Percentiles rank a stretch among this genome's conserved stretches.
Conservation (phyloP, 2,113 vertebrate genomes). For the Prochilodus magdalenae region DNA sequence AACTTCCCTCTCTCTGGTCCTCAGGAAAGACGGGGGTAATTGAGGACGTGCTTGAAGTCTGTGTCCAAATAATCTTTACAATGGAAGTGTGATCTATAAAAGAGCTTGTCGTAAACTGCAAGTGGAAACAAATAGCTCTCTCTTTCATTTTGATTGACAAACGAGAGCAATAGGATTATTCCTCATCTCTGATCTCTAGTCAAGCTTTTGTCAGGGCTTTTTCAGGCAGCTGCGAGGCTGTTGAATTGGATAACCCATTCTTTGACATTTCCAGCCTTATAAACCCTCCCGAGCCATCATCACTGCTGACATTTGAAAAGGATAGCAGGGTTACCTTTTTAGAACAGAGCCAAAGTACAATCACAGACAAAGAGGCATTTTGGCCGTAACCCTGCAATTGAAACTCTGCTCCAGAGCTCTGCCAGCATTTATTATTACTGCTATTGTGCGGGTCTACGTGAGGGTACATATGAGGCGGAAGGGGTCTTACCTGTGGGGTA, state of each 20-base stretch:
- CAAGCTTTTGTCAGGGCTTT: slow-evolving; percentile 61
- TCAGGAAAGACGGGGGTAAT: slow-evolving; percentile 17
- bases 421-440: slow-evolving; percentile 45
- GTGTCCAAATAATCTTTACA: slow-evolving; percentile 36
- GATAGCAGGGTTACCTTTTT: slow-evolving; percentile 58
- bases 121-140: slow-evolving; percentile 44
- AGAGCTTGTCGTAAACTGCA: slow-evolving; percentile 33
- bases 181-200: slow-evolving; percentile 57
- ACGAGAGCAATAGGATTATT: slow-evolving; percentile 55
- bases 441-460: slow-evolving; percentile 31
- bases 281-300: slow-evolving; percentile 56
- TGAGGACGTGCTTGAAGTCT: slow-evolving; percentile 10
- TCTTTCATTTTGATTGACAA: slow-evolving; percentile 57
- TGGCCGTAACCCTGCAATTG: slow-evolving; percentile 52
- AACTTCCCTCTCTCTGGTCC: background rate
- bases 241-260: slow-evolving; percentile 54
- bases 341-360: slow-evolving; percentile 49
- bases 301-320: slow-evolving; percentile 61
- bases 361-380: slow-evolving; percentile 56
- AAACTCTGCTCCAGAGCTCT: slow-evolving; percentile 47
- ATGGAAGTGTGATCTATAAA: slow-evolving; percentile 41
- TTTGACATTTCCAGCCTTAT: slow-evolving; percentile 60
- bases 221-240: slow-evolving; percentile 44
- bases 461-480: slow-evolving; percentile 42
- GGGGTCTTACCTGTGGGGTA: slow-evolving; percentile 95